Evolutionary conservation across 2,888 invertebrate species (phyloP), one percentile per base, ranked within the genome.

Genomic region (Heliconius charithonia): DNA sequence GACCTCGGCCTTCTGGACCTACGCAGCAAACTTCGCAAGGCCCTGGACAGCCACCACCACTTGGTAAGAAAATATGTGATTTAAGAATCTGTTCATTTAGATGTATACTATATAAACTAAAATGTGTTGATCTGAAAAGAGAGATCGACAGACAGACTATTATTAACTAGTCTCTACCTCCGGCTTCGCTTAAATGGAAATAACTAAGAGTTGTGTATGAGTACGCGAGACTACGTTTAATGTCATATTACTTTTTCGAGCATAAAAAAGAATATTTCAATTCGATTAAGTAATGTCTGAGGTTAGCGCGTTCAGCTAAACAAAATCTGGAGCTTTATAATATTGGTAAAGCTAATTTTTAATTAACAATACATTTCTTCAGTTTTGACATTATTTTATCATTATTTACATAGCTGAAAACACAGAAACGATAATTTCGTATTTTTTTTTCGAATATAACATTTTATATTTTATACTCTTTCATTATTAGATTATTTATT

Each of bases 1-100:
- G 96, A 78, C 95, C 96, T 85, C 93, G 97, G 72, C 82, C 85
- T 78, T 82, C 85, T 59, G 86, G 82, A 83, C 29, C 87, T 83
- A 51, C 88, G 83, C 16, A 87, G 82, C 81, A 81, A 69, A 81
- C 81, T 37, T 83, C 88, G 27, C 86, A 85, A 51, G 88, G 85
- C 6, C 87, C 83, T 63, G 85, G 69, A 78, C 88, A 75, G 59
- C 90, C 92, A 29, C 75, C 72, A 69, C 59, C 77, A 13, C 79
- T 81, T 22, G 81, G 81, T 81, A 77, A 29, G 72, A 69, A 41
- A 69, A 16, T 25, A 16, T 25, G 41, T 41, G 37, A n/a, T 32
- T 69, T 67, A 9, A 32, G 10, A 67, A 37, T 7, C n/a, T 41
- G 13, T 16, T 25, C 25, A 10, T 67, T 37, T n/a, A 66, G 22